Percentiles rank a stretch among this genome's conserved stretches.
Evolutionary conservation across 2,113 vertebrate genomes (phyloP).

Genomic region (Phalacrocorax brasilianus): DNA sequence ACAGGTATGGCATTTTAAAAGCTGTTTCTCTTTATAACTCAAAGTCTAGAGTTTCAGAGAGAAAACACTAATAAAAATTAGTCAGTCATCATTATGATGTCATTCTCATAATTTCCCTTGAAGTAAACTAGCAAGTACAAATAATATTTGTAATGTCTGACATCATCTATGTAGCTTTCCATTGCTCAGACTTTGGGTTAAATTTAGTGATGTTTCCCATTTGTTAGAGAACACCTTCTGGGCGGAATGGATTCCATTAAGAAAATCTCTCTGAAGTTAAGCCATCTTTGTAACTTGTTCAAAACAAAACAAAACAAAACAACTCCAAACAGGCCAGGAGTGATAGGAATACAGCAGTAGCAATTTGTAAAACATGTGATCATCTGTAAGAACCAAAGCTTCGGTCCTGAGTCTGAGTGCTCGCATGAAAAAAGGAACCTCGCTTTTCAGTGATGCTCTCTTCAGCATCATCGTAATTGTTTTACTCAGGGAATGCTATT

Average conservation of each 20-base stretch:
- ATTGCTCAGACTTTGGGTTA: conserved; percentile 73
- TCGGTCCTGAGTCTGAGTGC: background rate
- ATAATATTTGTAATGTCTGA: conserved; percentile 85
- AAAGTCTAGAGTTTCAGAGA: conserved; percentile 71
- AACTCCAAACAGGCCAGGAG: background rate
- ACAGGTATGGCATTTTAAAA: conserved; percentile 54
- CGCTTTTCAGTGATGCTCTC: background rate
- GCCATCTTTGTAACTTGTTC: conserved; percentile 53
- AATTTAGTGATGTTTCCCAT: conserved; percentile 78
- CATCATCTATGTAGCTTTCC: conserved; percentile 85
- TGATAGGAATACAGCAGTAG: background rate
- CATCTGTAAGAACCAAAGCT: background rate
- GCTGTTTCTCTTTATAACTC: conserved; percentile 68
- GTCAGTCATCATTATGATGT: conserved; percentile 80
- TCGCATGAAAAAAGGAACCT: background rate
- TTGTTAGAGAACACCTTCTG: conserved; percentile 76
- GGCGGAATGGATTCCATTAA: conserved; percentile 69
- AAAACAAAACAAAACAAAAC: background rate
- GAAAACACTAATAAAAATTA: conserved; percentile 80
- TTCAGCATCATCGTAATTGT: background rate
- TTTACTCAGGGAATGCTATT: background rate
- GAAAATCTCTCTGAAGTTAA: conserved; percentile 68
- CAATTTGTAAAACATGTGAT: conserved; percentile 9
- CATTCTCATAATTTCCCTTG: conserved; percentile 79
- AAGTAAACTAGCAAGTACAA: conserved; percentile 81